Evolutionary conservation across 2,113 vertebrate species (phyloP), one percentile per base, ranked within the genome.

Genomic region (Pionites leucogaster): DNA sequence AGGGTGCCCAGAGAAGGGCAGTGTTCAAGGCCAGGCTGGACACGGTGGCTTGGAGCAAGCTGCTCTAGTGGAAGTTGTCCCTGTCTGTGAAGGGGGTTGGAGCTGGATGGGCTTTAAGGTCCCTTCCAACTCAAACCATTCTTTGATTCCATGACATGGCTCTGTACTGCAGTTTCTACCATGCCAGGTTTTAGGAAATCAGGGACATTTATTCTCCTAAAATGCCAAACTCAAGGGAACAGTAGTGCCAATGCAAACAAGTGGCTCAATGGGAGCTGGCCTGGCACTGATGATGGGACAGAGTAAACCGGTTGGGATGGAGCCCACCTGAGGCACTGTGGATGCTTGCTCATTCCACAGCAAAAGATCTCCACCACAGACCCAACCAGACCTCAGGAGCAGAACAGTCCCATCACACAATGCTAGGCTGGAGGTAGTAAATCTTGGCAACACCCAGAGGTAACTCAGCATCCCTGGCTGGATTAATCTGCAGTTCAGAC

Each of bases 341-440:
- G 15, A 17, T 13, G 9, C 62, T 55, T 3, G 7, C 50, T n/a
- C 2, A 1, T 24, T 11, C 55, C 39, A 13, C 33, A 10, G 33
- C 11, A 1, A 0, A 5, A 57, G 64, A 47, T 62, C n/a, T 16
- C 72, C 72, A 6, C 11, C 31, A 46, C 19, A 4, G 60, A 12
- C 18, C 33, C 5, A 7, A 6, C 12, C 39, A 1, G 0, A 53
- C 24, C 42, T 28, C 19, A 0, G 1, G 31, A 12, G 17, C 7
- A 3, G 49, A 20, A 13, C 27, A 22, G 14, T 7, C 4, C 0
- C 18, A 1, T 0, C 10, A 8, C 33, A 3, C 0, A 0, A 28
- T 1, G 1, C 67, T 23, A 37, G 23, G 68, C 72, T 28, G 42
- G 35, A 69, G 49, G 11, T 39, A 29, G 33, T 0, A 14, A 39